phyloP scores from a whole-genome alignment of 2,797 vertebrate species.

The Lacerta viridis region DNA sequence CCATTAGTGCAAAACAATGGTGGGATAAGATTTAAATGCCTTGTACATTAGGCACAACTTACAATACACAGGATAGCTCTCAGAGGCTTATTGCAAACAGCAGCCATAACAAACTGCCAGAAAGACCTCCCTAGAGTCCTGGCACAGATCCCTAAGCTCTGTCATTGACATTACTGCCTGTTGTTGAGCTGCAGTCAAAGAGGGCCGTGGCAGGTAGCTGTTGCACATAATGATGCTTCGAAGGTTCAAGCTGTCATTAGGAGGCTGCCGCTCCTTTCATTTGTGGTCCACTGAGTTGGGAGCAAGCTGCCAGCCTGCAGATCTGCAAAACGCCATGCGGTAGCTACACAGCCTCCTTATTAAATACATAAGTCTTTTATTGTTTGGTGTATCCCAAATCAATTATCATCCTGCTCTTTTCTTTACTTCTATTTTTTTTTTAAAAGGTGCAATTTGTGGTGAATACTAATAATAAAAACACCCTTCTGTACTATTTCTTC shows the following conservation, averaged over 20 bases:
- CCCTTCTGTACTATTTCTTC: not conserved
- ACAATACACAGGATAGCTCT: conserved; percentile 7
- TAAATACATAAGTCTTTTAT: not conserved
- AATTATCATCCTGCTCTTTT: conserved; percentile 21
- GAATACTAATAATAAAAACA: not conserved
- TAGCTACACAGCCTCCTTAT: not conserved
- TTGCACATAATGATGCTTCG: conserved; percentile 7
- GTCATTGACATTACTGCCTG: conserved; percentile 7
- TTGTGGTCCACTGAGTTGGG: accelerated
- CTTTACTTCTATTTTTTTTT: not conserved
- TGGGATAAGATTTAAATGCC: conserved; percentile 12
- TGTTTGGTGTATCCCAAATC: not conserved
- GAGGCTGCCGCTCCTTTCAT: not conserved
- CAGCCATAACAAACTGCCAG: conserved; percentile 17
- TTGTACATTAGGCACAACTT: conserved; percentile 8
- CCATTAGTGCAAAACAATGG: conserved; percentile 13
- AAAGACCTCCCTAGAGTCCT: not conserved
- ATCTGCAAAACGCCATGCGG: accelerated
- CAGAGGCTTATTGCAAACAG: conserved; percentile 26
- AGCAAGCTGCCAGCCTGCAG: not conserved
- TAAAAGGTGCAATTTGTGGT: not conserved
- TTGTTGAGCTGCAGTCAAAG: conserved; percentile 6
- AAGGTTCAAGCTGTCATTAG: not conserved
- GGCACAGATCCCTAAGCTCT: conserved; percentile 2
- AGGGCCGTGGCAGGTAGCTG: not conserved